phyloP scores from a whole-genome alignment of 2,113 vertebrate species.

The Crotalus tigris region DNA sequence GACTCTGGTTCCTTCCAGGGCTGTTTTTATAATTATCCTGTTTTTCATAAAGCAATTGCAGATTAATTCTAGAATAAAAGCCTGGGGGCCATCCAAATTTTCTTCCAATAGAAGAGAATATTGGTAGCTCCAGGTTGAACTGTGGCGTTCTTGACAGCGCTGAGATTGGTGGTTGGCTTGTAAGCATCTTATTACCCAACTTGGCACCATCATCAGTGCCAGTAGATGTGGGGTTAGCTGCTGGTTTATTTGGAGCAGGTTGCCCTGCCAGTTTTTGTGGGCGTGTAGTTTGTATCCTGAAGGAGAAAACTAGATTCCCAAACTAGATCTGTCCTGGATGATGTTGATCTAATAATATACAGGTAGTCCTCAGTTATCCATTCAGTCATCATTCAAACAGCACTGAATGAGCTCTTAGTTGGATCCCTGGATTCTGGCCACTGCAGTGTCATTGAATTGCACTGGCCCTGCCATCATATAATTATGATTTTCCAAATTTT shows the following conservation, averaged over 20 bases:
- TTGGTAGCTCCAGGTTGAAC: background rate
- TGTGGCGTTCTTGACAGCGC: background rate
- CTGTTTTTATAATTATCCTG: background rate
- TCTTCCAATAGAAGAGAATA: background rate
- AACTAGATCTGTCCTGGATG: background rate
- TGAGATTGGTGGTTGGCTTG: background rate
- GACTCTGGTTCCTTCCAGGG: background rate
- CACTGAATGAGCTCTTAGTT: background rate
- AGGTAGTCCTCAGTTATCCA: background rate
- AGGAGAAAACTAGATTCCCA: background rate
- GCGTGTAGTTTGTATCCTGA: background rate
- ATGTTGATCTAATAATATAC: background rate
- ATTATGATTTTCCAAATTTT: background rate
- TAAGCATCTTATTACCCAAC: background rate
- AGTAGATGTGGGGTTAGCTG: background rate
- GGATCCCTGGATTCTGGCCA: background rate
- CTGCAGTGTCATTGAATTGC: background rate
- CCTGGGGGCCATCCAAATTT: background rate
- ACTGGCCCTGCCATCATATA: background rate
- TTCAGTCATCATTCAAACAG: background rate
- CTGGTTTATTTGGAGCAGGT: background rate
- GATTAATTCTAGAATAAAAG: background rate
- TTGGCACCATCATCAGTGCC: background rate
- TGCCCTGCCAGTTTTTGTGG: background rate
- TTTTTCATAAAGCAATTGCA: background rate